These are phyloP conservation scores for Diorhabda elongata DNA, from an alignment of 1,140 invertebrate genomes.

Conservation along the genomic window DNA sequence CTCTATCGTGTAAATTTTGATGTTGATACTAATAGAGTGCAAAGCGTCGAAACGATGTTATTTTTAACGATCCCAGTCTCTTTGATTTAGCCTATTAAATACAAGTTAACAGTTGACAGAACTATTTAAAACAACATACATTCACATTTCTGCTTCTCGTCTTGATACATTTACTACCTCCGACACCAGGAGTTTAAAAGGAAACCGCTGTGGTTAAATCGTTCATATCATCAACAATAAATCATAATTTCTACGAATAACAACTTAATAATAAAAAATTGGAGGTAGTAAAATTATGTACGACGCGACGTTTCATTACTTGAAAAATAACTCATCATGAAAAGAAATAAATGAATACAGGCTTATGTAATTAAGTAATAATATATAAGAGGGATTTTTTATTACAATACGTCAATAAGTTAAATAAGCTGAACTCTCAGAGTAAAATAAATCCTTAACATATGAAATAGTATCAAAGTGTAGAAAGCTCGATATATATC, in stretches of 20 bases:
- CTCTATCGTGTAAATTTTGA: constrained; percentile 11
- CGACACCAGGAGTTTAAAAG: constrained; percentile 15
- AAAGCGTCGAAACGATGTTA: constrained; percentile 36
- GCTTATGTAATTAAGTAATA: too few relatives aligned
- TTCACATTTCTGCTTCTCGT: constrained; percentile 36
- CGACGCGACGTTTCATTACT: too few relatives aligned
- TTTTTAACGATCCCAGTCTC: constrained; percentile 37
- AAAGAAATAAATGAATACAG: too few relatives aligned
- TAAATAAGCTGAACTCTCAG: too few relatives aligned
- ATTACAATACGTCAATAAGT: too few relatives aligned
- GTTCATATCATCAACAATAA: constrained; percentile 27
- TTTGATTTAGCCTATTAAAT: constrained; percentile 38
- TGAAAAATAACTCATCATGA: too few relatives aligned
- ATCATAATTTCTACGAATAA: constrained; percentile 26
- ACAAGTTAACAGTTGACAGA: constrained; percentile 35
- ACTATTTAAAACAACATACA: constrained; percentile 40
- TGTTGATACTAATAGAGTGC: constrained; percentile 21
- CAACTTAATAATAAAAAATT: constrained; percentile 13
- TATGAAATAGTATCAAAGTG: too few relatives aligned
- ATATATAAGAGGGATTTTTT: too few relatives aligned
- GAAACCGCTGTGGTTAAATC: constrained; percentile 20
- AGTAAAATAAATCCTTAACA: too few relatives aligned
- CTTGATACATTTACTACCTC: constrained; percentile 29
- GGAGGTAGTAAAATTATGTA: neutral
- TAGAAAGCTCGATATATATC: too few relatives aligned